phyloP scores from a whole-genome alignment of 1,140 invertebrate species.

The Drosophila novamexicana region DNA sequence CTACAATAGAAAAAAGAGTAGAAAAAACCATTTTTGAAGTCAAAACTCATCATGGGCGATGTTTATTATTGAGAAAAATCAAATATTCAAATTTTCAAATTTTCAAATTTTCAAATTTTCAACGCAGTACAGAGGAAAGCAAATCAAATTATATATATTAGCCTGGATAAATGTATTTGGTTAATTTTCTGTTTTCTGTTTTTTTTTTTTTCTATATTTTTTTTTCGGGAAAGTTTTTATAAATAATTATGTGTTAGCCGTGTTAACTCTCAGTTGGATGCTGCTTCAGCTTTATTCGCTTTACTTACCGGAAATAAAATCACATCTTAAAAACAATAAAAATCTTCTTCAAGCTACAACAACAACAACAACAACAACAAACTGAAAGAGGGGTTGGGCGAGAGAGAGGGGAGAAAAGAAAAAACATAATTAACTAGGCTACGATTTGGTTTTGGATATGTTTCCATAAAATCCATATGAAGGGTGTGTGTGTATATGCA shows the following conservation, averaged over 20 bases:
- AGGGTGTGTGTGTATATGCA: neutral
- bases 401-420: no score
- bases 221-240: neutral
- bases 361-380: constrained; percentile 49
- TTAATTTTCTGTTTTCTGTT: constrained; percentile 10
- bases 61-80: constrained; percentile 60
- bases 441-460: neutral
- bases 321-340: constrained; percentile 59
- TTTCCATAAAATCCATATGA: neutral
- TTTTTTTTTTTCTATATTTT: neutral
- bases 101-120: constrained; percentile 56
- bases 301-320: constrained; percentile 77
- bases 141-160: constrained; percentile 46
- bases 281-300: constrained; percentile 8
- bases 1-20: constrained; percentile 76
- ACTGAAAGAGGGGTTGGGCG: constrained; percentile 16
- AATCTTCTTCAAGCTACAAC: constrained; percentile 47
- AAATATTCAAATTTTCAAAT: constrained; percentile 58
- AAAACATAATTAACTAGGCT: neutral
- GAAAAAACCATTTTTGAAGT: constrained; percentile 63
- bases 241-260: constrained; percentile 16
- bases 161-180: constrained; percentile 26
- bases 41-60: constrained; percentile 69
- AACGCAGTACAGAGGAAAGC: constrained; percentile 57
- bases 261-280: constrained; percentile 4